Conservation (phyloP, 2,113 vertebrate species). For the Polypterus bichir region DNA sequence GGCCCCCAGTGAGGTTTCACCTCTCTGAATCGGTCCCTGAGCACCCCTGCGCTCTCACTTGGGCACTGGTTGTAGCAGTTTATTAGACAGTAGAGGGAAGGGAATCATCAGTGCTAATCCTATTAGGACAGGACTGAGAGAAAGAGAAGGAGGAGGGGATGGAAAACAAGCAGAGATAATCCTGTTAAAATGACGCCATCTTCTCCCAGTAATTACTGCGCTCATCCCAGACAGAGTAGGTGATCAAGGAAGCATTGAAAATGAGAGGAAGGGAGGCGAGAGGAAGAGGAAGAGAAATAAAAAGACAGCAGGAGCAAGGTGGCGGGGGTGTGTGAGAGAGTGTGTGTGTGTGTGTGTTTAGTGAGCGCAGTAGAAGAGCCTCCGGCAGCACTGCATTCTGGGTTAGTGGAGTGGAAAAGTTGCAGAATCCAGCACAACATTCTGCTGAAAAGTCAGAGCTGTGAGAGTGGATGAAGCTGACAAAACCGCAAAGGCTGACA, state of each 20-base stretch:
- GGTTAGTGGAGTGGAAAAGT: conserved; percentile 37
- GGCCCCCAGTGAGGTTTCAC: too few species aligned
- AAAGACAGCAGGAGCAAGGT: neutral
- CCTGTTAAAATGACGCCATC: conserved; percentile 57
- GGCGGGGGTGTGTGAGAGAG: neutral
- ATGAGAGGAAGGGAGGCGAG: conserved; percentile 4
- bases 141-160: conserved; percentile 44
- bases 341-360: neutral
- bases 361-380: conserved; percentile 6
- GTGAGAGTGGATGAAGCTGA: too few species aligned
- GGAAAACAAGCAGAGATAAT: conserved; percentile 52
- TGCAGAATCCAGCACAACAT: too few species aligned
- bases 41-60: too few species aligned
- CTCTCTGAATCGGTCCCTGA: too few species aligned
- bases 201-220: conserved; percentile 52
- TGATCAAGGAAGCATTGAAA: neutral
- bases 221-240: conserved; percentile 11
- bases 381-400: conserved; percentile 28
- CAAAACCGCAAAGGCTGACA: too few species aligned
- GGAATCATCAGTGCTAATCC: too few species aligned
- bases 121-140: conserved; percentile 37
- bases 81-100: too few species aligned
- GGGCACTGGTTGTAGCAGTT: too few species aligned
- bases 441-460: too few species aligned
- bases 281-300: neutral